Conservation (phyloP, 2,113 vertebrate genomes). For the Heptranchias perlo region DNA sequence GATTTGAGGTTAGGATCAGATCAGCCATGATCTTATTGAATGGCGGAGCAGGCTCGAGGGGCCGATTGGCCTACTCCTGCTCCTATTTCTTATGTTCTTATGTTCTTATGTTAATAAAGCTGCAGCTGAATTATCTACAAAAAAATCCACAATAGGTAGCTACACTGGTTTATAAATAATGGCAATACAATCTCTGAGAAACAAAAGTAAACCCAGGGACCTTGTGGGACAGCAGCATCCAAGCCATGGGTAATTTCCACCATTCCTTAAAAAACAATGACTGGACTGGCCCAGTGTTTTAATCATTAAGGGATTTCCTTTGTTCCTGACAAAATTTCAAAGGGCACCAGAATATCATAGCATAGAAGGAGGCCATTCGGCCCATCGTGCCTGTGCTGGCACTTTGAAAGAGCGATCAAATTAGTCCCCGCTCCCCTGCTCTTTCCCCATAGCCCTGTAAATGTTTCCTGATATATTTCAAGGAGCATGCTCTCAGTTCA, state of each 20-base stretch:
- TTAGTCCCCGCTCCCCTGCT: background rate
- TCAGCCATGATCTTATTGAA: no score
- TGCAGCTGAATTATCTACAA: background rate
- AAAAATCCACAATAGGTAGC: conserved; percentile 5
- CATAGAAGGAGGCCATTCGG: background rate
- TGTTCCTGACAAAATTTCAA: background rate
- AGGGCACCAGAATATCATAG: background rate
- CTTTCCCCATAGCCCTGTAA: background rate
- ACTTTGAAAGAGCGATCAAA: background rate
- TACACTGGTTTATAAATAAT: background rate
- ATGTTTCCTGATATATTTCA: background rate
- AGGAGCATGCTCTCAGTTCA: background rate
- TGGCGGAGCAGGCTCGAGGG: no score
- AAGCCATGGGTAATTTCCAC: no score
- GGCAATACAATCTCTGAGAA: background rate
- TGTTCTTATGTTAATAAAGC: no score
- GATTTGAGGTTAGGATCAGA: no score
- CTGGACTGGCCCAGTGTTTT: background rate
- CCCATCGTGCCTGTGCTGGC: background rate
- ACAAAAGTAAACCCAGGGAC: background rate
- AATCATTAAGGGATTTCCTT: background rate
- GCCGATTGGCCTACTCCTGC: no score
- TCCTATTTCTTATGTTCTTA: no score
- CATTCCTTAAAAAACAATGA: background rate
- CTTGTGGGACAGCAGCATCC: background rate